Evolutionary conservation across 2,797 vertebrate genomes (phyloP).

Genomic region (Sebastes paucispinis): DNA sequence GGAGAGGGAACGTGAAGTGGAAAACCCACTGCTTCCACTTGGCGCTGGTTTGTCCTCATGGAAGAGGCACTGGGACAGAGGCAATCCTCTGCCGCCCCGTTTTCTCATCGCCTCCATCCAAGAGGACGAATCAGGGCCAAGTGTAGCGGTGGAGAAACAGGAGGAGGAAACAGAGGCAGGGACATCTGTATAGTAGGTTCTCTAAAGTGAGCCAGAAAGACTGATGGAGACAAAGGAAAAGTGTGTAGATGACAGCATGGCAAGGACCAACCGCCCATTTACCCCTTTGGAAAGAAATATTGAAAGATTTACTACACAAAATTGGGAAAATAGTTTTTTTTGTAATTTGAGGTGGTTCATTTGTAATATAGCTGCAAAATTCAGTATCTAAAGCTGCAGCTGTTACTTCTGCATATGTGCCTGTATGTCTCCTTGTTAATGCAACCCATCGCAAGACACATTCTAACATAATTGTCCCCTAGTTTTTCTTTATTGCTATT

Average conservation of each 20-base stretch:
- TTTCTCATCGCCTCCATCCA: conserved; percentile 52
- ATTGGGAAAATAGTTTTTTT: background rate
- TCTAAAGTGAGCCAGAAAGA: conserved; percentile 22
- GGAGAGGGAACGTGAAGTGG: conserved; percentile 41
- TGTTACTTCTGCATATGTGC: background rate
- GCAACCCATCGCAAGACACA: background rate
- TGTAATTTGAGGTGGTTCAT: background rate
- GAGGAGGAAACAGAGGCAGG: conserved; percentile 55
- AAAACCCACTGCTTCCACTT: conserved; percentile 58
- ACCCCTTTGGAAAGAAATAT: background rate
- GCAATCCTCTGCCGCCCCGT: conserved; percentile 45
- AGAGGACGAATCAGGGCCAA: conserved; percentile 51
- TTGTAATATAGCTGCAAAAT: background rate
- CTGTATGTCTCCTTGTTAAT: background rate
- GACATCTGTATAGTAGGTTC: conserved; percentile 48
- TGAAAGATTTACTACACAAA: background rate
- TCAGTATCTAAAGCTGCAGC: background rate
- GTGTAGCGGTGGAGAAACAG: conserved; percentile 51
- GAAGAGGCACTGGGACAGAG: conserved; percentile 50
- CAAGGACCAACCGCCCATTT: background rate
- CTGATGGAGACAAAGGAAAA: conserved; percentile 22
- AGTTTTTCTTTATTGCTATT: background rate
- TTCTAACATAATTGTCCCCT: background rate
- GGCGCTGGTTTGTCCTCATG: conserved; percentile 35
- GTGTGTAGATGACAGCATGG: background rate